phyloP scores from a whole-genome alignment of 2,888 invertebrate genomes.

The Pyrrhia umbra region DNA sequence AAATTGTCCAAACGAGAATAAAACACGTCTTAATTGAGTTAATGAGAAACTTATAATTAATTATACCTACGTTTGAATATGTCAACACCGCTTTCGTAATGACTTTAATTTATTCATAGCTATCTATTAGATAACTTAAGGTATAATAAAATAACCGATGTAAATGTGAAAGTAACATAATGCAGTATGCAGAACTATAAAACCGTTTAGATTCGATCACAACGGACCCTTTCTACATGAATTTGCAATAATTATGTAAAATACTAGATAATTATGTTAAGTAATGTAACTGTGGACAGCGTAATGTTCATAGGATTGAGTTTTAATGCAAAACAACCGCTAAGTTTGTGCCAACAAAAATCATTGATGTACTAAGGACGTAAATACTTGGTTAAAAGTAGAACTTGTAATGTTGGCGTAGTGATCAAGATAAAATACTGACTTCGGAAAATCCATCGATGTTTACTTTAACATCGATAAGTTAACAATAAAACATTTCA shows the following conservation, averaged over 20 bases:
- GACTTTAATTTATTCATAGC: conserved; percentile 34
- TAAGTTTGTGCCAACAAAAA: conserved; percentile 43
- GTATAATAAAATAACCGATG: conserved; percentile 50
- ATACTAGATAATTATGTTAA: conserved; percentile 66
- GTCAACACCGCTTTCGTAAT: conserved; percentile 19
- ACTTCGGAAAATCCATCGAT: too few relatives aligned
- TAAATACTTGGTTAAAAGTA: not conserved
- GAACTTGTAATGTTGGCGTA: too few relatives aligned
- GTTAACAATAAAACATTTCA: too few relatives aligned
- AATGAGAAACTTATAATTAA: conserved; percentile 4
- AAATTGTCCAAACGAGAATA: not conserved
- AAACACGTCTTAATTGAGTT: not conserved
- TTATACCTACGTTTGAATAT: conserved; percentile 5
- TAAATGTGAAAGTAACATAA: conserved; percentile 69
- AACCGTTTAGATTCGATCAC: conserved; percentile 69
- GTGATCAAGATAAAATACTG: too few relatives aligned
- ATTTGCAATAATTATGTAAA: conserved; percentile 79
- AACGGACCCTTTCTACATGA: conserved; percentile 72
- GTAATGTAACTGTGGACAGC: conserved; percentile 55
- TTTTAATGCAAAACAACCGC: conserved; percentile 53
- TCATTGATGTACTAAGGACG: conserved; percentile 4
- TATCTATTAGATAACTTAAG: conserved; percentile 42
- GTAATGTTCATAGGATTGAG: conserved; percentile 36
- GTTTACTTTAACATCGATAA: too few relatives aligned
- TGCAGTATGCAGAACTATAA: conserved; percentile 59